A percentile compares a stretch with the other conserved stretches of the same genome.
These are phyloP conservation scores for Okapia johnstoni DNA, from an alignment of 2,113 vertebrate species.

Conservation along the genomic window DNA sequence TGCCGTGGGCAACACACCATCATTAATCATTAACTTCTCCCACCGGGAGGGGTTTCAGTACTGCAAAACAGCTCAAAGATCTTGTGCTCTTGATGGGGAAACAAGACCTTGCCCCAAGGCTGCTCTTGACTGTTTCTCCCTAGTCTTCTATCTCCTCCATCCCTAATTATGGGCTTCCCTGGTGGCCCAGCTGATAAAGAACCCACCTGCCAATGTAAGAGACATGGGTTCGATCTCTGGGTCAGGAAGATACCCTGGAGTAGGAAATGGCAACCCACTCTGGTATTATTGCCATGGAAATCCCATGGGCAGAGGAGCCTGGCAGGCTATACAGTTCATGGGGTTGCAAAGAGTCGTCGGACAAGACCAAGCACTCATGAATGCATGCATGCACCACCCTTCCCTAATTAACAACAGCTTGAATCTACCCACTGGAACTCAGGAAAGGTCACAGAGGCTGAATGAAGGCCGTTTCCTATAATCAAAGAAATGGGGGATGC, in stretches of 20 bases:
- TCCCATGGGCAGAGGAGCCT: background rate
- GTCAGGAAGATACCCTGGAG: background rate
- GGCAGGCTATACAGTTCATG: background rate
- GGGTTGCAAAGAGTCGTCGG: background rate
- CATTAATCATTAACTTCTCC: background rate
- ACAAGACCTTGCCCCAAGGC: background rate
- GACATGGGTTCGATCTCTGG: background rate
- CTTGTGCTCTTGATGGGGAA: background rate
- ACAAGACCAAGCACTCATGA: background rate
- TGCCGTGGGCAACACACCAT: background rate
- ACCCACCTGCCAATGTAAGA: background rate
- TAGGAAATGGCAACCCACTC: background rate
- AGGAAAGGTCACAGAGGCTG: background rate
- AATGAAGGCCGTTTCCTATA: background rate
- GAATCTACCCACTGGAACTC: background rate
- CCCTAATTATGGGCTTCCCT: background rate
- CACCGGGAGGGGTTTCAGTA: background rate
- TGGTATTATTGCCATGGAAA: background rate
- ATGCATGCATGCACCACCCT: fast-evolving
- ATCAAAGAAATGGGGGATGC: background rate
- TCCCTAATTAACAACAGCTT: background rate
- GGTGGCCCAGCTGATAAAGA: background rate
- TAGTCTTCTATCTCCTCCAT: background rate
- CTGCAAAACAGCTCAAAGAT: background rate
- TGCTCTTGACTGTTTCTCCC: background rate